These are phyloP conservation scores for Microdon myrmicae DNA, from an alignment of 2,888 invertebrate species.

Conservation along the genomic window DNA sequence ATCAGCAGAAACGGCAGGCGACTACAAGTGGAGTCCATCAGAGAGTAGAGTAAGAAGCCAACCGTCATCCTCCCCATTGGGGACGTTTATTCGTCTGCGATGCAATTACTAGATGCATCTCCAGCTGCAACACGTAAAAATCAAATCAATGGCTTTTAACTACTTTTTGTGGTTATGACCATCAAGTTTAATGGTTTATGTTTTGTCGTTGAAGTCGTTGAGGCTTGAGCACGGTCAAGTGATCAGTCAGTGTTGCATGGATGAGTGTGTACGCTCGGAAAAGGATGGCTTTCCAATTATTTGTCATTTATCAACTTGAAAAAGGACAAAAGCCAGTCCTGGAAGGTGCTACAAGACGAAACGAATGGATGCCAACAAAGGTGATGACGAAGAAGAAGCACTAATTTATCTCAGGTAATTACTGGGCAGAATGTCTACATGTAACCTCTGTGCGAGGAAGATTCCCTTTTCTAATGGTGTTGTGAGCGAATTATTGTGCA, in stretches of 20 bases:
- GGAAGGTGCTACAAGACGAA: slow-evolving; percentile 23
- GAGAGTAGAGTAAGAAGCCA: background rate
- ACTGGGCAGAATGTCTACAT: slow-evolving; percentile 9
- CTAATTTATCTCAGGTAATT: slow-evolving; percentile 39
- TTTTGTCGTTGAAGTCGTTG: slow-evolving; percentile 1
- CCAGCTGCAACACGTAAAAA: slow-evolving; percentile 29
- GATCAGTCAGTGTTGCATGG: background rate
- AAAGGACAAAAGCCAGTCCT: slow-evolving; percentile 31
- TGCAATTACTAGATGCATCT: slow-evolving; percentile 27
- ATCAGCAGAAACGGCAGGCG: slow-evolving; percentile 22
- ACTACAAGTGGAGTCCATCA: slow-evolving; percentile 4
- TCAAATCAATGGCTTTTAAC: slow-evolving; percentile 32
- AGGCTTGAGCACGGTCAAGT: background rate
- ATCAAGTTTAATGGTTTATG: slow-evolving; percentile 26
- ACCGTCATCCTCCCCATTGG: background rate
- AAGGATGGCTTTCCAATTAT: slow-evolving; percentile 39
- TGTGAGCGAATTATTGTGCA: slow-evolving; percentile 5
- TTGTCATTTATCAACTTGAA: slow-evolving; percentile 30
- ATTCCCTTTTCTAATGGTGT: slow-evolving; percentile 28
- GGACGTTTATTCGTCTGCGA: slow-evolving; percentile 18
- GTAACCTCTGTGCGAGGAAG: slow-evolving; percentile 7
- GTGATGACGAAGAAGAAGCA: background rate
- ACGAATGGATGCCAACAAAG: background rate
- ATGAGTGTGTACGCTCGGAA: slow-evolving; percentile 1
- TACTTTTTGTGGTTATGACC: slow-evolving; percentile 38